Base-by-base conservation (phyloP, 2,113 vertebrate genomes). In the Megaleporinus macrocephalus region DNA sequence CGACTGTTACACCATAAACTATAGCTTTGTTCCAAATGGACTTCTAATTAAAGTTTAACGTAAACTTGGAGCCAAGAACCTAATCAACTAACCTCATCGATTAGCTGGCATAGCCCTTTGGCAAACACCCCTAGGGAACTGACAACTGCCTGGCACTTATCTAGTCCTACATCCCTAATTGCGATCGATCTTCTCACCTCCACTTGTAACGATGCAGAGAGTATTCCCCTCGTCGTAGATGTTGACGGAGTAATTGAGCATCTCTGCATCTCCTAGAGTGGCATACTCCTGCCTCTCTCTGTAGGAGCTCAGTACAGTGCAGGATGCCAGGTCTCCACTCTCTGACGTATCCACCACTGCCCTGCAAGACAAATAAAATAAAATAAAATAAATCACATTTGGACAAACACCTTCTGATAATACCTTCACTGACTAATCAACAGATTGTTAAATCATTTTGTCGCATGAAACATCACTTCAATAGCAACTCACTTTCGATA, bases 171-270 rank as follows among this genome's bases (percentile, higher is more conserved):
- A 68, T 11, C 66, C 3, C 20, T 26, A 12, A 22, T 30, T 20
- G 11, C 26, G 24, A 36, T 69, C 5, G 0, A 29, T 47, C 9
- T 15, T 16, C 86, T 92, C 91, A 99, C 98, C 98, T 96, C 97
- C 97, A 85, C 97, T 99, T 78, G 97, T 98, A 87, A 99, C 97
- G 68, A 99, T 96, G 82, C 97, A 99, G 81, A 99, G 97, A 1
- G 97, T 95, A 88, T 96, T 98, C 71, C 98, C 98, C 27, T 99
- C 97, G 71, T 99, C 98, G 36, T 99, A 99, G 88, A 99, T 95
- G 84, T 98, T 99, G 5, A 99, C 87, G 0, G 98, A 99, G 84
- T 98, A 99, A 91, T 99, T 99, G 10, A 99, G 89, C 98, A 99
- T 99, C 88, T 99, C 98, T 0, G 97, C 95, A 62, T 94, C 95